Conservation (phyloP, 1,140 invertebrate species). For the Hylaeus anthracinus region DNA sequence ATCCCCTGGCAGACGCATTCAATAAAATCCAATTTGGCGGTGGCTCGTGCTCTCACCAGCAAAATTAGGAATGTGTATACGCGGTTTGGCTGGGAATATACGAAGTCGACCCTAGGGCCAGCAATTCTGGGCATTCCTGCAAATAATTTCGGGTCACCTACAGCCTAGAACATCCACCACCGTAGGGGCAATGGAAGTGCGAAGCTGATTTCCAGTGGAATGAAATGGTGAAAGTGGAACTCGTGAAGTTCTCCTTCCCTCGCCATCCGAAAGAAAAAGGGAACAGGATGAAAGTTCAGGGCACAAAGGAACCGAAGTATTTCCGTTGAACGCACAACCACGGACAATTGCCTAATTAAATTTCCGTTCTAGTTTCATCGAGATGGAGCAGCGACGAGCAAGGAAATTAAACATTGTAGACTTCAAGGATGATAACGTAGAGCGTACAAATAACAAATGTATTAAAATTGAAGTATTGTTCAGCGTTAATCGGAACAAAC, state of each 20-base stretch:
- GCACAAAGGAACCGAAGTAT: background rate
- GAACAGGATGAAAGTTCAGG: background rate
- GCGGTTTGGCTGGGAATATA: slow-evolving; percentile 41
- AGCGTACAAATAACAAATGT: too few relatives aligned
- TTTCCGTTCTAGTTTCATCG: background rate
- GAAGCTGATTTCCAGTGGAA: slow-evolving; percentile 32
- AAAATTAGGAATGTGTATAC: slow-evolving; percentile 58
- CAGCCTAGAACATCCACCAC: slow-evolving; percentile 35
- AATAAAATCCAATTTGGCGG: slow-evolving; percentile 66
- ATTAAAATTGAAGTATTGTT: background rate
- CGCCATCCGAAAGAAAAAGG: background rate
- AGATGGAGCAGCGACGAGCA: too few relatives aligned
- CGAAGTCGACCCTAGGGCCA: slow-evolving; percentile 47
- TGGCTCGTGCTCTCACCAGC: slow-evolving; percentile 42
- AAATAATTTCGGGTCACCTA: slow-evolving; percentile 55
- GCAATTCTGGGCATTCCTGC: slow-evolving; percentile 61
- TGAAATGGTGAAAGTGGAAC: slow-evolving; percentile 30
- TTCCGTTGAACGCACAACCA: background rate
- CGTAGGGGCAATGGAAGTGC: slow-evolving; percentile 26
- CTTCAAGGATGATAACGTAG: too few relatives aligned
- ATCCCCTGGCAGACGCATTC: slow-evolving; percentile 56
- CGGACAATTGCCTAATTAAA: background rate
- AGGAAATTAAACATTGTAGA: too few relatives aligned
- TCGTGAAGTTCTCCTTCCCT: background rate
- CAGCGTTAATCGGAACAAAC: background rate